A percentile compares a stretch with the other conserved stretches of the same genome.
Evolutionary conservation across 2,113 vertebrate genomes (phyloP).

Genomic region (Thamnaconus septentrionalis): DNA sequence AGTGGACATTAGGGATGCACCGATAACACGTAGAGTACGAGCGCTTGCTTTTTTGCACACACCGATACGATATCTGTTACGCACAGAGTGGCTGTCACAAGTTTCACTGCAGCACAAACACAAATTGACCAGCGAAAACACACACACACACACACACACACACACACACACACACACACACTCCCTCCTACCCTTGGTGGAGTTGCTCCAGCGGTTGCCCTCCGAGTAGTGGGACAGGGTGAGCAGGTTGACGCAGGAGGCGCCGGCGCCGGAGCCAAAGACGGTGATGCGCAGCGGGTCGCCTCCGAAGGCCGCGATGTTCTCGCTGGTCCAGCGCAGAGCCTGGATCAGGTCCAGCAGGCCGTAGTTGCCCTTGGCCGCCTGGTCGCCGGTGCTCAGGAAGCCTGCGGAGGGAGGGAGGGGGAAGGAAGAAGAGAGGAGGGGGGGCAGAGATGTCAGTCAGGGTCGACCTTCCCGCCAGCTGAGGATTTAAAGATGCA

Average conservation of each 20-base stretch:
- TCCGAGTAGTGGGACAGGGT: slow-evolving; percentile 99
- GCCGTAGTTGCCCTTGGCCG: slow-evolving; percentile 97
- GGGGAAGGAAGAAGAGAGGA: slow-evolving; percentile 10
- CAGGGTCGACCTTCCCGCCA: too few species aligned
- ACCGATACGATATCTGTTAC: too few species aligned
- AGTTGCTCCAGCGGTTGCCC: slow-evolving; percentile 99
- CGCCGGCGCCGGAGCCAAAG: slow-evolving; percentile 97
- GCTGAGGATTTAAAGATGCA: too few species aligned
- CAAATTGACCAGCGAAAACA: too few species aligned
- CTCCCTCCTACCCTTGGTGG: slow-evolving; percentile 93
- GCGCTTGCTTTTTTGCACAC: too few species aligned
- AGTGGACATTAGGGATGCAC: too few species aligned
- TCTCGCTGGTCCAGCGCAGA: slow-evolving; percentile 98
- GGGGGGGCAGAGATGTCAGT: too few species aligned
- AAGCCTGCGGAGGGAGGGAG: slow-evolving; percentile 83
- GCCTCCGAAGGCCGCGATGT: slow-evolving; percentile 97
- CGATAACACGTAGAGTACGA: too few species aligned
- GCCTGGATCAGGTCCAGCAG: slow-evolving; percentile 97
- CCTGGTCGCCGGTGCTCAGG: slow-evolving; percentile 97
- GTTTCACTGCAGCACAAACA: too few species aligned
- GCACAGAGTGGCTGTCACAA: too few species aligned
- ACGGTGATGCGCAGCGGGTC: slow-evolving; percentile 98
- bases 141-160: too few species aligned
- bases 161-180: too few species aligned
- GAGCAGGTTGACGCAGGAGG: slow-evolving; percentile 98